These are phyloP conservation scores for Hystrix brachyura DNA, from an alignment of 2,113 vertebrate genomes.

Conservation along the genomic window DNA sequence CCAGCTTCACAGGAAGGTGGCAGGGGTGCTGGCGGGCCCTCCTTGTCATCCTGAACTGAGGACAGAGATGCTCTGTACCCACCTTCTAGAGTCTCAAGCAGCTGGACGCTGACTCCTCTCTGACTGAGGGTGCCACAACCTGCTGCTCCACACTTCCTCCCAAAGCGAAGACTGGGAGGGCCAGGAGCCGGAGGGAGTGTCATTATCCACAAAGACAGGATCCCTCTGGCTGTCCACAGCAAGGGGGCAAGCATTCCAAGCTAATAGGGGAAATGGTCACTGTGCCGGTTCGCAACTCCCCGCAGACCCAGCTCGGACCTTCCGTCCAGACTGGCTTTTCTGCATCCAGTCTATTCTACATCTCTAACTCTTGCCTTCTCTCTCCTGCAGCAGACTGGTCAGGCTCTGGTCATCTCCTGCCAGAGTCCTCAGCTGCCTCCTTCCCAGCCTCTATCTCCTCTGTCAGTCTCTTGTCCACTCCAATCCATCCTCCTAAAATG, in stretches of 20 bases:
- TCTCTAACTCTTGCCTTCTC: neutral
- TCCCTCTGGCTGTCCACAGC: neutral
- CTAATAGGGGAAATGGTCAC: neutral
- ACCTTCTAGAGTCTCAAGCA: slow-evolving; percentile 41
- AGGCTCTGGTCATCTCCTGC: neutral
- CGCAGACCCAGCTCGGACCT: neutral
- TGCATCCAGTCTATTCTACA: neutral
- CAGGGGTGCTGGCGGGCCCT: neutral
- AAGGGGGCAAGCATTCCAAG: neutral
- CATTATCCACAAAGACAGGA: neutral
- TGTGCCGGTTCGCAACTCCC: neutral
- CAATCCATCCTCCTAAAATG: neutral
- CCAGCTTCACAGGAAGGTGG: neutral
- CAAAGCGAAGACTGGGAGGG: neutral
- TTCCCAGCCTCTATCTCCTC: neutral
- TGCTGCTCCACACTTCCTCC: neutral
- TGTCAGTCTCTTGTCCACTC: neutral
- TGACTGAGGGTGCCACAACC: neutral
- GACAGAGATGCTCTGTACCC: neutral
- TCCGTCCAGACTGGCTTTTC: neutral
- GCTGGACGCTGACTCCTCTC: neutral
- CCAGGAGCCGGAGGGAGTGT: neutral
- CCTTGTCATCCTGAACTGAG: neutral
- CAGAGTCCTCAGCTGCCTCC: neutral
- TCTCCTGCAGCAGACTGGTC: too few species aligned